Conservation (phyloP, 2,113 vertebrate genomes). For the Notechis scutatus region DNA sequence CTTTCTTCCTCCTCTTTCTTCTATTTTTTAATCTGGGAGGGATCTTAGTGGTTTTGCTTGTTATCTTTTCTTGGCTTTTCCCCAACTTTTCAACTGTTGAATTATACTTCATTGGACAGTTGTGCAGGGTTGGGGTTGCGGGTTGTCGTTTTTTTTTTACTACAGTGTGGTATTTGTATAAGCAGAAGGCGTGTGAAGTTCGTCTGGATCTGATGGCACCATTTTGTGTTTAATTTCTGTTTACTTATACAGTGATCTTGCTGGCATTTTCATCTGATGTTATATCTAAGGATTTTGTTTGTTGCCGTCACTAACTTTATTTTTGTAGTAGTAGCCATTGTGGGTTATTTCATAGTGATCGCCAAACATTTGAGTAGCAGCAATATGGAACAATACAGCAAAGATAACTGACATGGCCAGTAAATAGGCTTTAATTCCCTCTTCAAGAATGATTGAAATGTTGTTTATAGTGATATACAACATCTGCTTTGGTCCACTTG, state of each 20-base stretch:
- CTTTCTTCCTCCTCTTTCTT: not conserved
- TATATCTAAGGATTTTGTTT: not conserved
- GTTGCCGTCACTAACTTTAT: not conserved
- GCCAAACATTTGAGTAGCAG: not conserved
- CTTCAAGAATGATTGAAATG: not conserved
- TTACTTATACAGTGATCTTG: not conserved
- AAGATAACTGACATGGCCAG: not conserved
- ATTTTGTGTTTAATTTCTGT: not conserved
- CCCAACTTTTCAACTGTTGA: not conserved
- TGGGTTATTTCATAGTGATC: not conserved
- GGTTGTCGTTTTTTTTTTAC: not conserved
- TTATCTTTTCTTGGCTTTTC: not conserved
- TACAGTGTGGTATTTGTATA: not conserved
- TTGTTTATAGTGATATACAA: not conserved
- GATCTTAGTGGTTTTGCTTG: not conserved
- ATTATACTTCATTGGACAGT: not conserved
- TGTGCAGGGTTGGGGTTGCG: not conserved
- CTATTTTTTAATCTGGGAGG: not conserved
- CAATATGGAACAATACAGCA: not conserved
- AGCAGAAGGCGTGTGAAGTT: not conserved
- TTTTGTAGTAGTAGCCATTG: not conserved
- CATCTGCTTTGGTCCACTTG: not conserved
- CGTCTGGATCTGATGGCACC: not conserved
- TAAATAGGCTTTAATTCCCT: not conserved
- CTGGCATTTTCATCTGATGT: not conserved